Evolutionary conservation across 2,888 invertebrate species (phyloP), one percentile per base, ranked within the genome.

Genomic region (Eilema caniola): DNA sequence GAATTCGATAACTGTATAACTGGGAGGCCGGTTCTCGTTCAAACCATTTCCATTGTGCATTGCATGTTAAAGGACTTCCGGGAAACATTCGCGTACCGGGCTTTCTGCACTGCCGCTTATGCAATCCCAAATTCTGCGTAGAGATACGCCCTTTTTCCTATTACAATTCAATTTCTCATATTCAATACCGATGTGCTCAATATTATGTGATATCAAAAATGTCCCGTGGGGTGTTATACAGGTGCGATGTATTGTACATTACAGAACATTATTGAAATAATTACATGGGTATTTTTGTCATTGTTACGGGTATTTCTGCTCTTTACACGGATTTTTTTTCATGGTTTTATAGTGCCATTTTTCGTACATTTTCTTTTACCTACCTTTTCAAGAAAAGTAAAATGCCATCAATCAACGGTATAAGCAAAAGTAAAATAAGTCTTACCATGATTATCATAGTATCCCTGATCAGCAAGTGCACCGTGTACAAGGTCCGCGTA

Each of bases 401-500:
- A n/a, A n/a, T n/a, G n/a, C n/a, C n/a, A n/a, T n/a, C n/a, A n/a
- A n/a, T n/a, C n/a, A n/a, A n/a, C n/a, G n/a, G n/a, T n/a, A n/a
- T n/a, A n/a, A n/a, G n/a, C n/a, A n/a, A n/a, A n/a, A 16, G 4
- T 10, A n/a, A 66, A n/a, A 56, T 25, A 7, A 61, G 1, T 11
- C 62, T 83, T 74, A 95, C 95, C 95, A 66, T 94, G 95, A 77
- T 97, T 97, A 82, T 98, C 98, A 86, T 97, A 98, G 87, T 97
- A 98, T 0, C 97, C 97, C 75, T 97, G 97, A 83, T 98, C 97
- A 73, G 97, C 97, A 7, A 99, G 95, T 25, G 97, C 97, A 73
- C 98, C 97, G 85, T 98, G 98, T 4, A 97, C 96, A 16, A 98
- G 95, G 87, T 99, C 98, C 0, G 98, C 97, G 88, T 99, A 99